Conservation (phyloP, 2,113 vertebrate species). For the Sylvietta virens region DNA sequence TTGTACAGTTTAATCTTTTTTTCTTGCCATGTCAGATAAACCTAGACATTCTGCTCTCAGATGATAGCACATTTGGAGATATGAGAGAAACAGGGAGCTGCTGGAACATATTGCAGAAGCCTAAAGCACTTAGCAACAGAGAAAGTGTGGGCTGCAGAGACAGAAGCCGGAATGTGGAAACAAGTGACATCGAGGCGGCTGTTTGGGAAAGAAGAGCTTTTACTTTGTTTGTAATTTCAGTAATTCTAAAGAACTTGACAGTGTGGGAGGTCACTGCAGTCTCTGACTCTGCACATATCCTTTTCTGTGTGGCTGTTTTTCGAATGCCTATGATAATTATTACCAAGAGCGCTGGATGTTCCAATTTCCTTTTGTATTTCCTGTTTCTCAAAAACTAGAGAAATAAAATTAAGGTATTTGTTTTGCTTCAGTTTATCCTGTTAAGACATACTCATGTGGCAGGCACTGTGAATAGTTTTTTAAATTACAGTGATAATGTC, state of each 20-base stretch:
- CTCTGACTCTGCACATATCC: conserved; percentile 26
- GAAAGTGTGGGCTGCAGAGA: conserved; percentile 68
- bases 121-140: conserved; percentile 75
- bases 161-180: conserved; percentile 51
- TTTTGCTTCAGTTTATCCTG: background rate
- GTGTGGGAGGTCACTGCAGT: conserved; percentile 36
- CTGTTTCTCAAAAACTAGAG: background rate
- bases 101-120: conserved; percentile 70
- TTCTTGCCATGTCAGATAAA: conserved; percentile 35
- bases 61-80: conserved; percentile 52
- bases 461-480: background rate
- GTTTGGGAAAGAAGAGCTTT: conserved; percentile 61
- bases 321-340: background rate
- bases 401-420: background rate
- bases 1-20: conserved; percentile 11
- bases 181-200: conserved; percentile 59
- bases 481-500: background rate
- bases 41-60: conserved; percentile 34
- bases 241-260: conserved; percentile 52
- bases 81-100: conserved; percentile 59
- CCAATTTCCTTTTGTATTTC: conserved; percentile 16
- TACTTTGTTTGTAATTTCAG: conserved; percentile 60
- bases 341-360: background rate
- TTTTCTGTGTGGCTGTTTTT: background rate
- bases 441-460: background rate